Conservation (phyloP, 2,113 vertebrate species). For the Butastur rufipennis region DNA sequence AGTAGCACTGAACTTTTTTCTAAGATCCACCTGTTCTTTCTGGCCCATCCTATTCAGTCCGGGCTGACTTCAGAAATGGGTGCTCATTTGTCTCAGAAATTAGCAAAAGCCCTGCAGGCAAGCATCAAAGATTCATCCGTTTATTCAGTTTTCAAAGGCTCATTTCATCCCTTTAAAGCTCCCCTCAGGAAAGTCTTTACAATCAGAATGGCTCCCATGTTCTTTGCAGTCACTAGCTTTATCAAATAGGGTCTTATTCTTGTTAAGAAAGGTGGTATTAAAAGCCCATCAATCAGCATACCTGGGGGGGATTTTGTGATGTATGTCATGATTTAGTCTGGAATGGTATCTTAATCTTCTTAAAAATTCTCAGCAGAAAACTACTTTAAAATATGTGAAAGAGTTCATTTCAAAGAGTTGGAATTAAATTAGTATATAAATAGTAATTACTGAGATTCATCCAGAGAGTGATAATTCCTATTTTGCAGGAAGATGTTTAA, state of each 20-base stretch:
- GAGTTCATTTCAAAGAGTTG: background rate
- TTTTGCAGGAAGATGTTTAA: background rate
- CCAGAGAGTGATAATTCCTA: background rate
- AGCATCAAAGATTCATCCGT: background rate
- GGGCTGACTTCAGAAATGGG: background rate
- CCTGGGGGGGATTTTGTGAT: background rate
- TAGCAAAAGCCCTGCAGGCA: background rate
- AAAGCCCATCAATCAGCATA: background rate
- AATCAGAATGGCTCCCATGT: background rate
- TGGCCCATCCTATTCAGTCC: background rate
- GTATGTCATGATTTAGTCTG: background rate
- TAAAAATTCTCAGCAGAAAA: background rate
- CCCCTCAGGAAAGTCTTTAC: background rate
- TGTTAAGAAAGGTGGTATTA: background rate
- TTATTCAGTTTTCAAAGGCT: background rate
- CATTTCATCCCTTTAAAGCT: background rate
- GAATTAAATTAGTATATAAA: background rate
- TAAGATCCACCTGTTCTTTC: background rate
- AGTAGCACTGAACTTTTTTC: background rate
- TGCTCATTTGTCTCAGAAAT: background rate
- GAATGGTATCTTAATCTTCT: background rate
- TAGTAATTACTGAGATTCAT: background rate
- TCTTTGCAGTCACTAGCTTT: background rate
- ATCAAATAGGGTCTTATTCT: background rate
- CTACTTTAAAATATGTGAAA: background rate